phyloP scores from a whole-genome alignment of 2,888 invertebrate genomes.

The Deilephila porcellus region DNA sequence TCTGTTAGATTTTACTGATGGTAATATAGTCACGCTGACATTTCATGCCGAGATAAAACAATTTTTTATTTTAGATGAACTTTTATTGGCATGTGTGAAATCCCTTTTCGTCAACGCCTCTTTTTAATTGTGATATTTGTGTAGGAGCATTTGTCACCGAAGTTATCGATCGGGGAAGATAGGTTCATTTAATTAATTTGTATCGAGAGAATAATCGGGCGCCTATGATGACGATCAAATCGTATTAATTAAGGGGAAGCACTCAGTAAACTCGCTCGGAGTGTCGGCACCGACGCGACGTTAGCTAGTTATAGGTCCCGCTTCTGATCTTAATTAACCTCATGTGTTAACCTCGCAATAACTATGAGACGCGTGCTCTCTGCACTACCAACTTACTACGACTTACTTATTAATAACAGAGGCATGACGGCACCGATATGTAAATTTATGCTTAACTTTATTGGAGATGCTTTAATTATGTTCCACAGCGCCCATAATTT shows the following conservation, averaged over 20 bases:
- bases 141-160: background rate
- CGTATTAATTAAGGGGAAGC: constrained; percentile 79
- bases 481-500: constrained; percentile 55
- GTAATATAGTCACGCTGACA: constrained; percentile 47
- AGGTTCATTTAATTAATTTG: constrained; percentile 57
- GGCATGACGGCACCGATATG: constrained; percentile 66
- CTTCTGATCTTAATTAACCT: constrained; percentile 82
- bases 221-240: constrained; percentile 75
- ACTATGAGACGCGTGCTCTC: constrained; percentile 67
- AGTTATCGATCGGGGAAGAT: background rate
- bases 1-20: constrained; percentile 60
- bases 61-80: constrained; percentile 37
- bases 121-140: background rate
- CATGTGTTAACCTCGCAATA: constrained; percentile 78
- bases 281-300: constrained; percentile 65
- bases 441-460: constrained; percentile 74
- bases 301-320: constrained; percentile 76
- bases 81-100: background rate
- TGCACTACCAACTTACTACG: constrained; percentile 60
- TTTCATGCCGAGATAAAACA: background rate
- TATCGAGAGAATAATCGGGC: constrained; percentile 61
- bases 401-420: constrained; percentile 71
- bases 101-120: background rate
- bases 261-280: constrained; percentile 65
- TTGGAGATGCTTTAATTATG: constrained; percentile 68